phyloP scores from a whole-genome alignment of 2,888 invertebrate genomes.

The Nebria salina region DNA sequence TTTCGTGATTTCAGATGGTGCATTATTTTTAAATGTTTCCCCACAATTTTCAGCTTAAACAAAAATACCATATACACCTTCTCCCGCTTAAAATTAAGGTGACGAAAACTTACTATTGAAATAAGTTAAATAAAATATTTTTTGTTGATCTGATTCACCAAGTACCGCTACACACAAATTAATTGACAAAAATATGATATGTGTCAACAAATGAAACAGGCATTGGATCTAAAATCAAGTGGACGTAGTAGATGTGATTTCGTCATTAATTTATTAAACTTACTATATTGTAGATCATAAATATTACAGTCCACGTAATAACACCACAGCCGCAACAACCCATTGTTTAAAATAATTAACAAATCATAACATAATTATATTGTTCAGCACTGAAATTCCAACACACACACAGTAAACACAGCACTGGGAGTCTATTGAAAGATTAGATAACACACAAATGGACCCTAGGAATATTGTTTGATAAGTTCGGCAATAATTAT shows the following conservation, averaged over 20 bases:
- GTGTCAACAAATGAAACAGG: background rate
- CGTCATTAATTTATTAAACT: background rate
- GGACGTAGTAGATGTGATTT: background rate
- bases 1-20: background rate
- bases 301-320: background rate
- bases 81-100: no score
- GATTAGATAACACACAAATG: conserved; percentile 5
- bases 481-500: background rate
- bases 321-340: background rate
- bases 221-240: background rate
- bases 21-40: background rate
- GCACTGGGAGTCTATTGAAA: background rate
- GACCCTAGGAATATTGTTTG: background rate
- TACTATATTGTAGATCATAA: background rate
- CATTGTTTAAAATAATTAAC: background rate
- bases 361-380: background rate
- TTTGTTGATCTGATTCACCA: background rate
- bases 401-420: background rate
- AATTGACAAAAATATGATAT: background rate
- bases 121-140: background rate
- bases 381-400: background rate
- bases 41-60: background rate
- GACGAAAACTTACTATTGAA: background rate
- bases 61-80: background rate
- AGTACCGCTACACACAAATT: background rate